A percentile compares a stretch with the other conserved stretches of the same genome.
These are phyloP conservation scores for Chalcis sispes DNA, from an alignment of 2,888 invertebrate species.

Conservation along the genomic window DNA sequence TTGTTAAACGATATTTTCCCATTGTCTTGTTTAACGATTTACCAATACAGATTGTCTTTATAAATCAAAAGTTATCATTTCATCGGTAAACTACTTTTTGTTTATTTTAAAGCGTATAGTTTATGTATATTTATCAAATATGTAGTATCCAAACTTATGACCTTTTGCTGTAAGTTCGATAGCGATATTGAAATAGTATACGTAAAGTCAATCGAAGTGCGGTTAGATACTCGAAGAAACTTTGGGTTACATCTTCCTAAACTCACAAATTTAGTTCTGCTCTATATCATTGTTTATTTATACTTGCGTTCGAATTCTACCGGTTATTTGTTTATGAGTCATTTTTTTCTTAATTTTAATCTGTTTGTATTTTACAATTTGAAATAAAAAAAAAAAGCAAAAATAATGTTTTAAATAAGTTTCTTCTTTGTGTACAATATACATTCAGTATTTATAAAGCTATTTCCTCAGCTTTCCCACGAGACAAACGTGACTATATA, in stretches of 20 bases:
- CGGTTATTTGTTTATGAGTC: no score
- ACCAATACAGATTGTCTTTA: no score
- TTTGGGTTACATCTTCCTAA: slow-evolving; percentile 11
- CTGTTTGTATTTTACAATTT: no score
- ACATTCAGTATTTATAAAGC: slow-evolving; percentile 22
- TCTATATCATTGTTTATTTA: background rate
- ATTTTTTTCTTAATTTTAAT: no score
- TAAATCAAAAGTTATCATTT: no score
- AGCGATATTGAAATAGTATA: background rate
- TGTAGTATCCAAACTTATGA: background rate
- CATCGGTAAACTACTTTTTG: background rate
- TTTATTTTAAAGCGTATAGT: background rate
- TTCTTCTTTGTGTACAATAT: no score
- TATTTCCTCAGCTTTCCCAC: slow-evolving; percentile 25
- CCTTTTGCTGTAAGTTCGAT: slow-evolving; percentile 23
- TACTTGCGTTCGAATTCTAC: no score
- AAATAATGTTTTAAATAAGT: no score
- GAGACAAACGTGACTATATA: slow-evolving; percentile 2
- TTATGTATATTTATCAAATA: background rate
- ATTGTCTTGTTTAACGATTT: no score
- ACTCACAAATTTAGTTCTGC: slow-evolving; percentile 27
- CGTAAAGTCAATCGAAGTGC: slow-evolving; percentile 28
- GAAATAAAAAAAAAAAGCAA: background rate
- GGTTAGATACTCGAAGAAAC: slow-evolving; percentile 31
- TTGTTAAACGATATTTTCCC: no score